Evolutionary conservation across 2,888 invertebrate genomes (phyloP), one percentile per base, ranked within the genome.

Genomic region (Branchellion lobata): DNA sequence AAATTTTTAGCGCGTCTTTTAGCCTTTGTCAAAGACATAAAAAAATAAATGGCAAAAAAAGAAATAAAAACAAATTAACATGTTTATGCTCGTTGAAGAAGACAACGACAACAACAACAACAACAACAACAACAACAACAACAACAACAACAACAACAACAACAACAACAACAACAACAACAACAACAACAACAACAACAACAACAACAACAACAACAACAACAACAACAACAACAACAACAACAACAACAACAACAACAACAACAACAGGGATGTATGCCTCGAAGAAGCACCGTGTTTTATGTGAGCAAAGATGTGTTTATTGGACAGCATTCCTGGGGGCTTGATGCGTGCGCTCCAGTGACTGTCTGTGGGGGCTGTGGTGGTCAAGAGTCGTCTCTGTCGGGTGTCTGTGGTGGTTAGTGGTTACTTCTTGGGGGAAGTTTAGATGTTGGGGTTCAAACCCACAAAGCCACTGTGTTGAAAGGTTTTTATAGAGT

Each of bases 171-270:
- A 14, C 51, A 51, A 51, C 51, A 18, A 51, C 21, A 51, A 51
- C 14, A 51, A 14, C 21, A 21, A 18, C 21, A 21, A 14, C 21
- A 51, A 51, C 51, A 14, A 18, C 21, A 51, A 21, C 21, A 51
- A 51, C 21, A 21, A 51, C 51, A 21, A 18, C 51, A 51, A 18
- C 51, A 51, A 21, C 51, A 51, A 21, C 21, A 14, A 18, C 14
- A 18, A 51, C 51, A 21, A 51, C 51, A 51, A 51, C 14, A 51
- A 21, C 51, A 51, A 18, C 51, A 51, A 51, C 51, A 51, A 51
- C 14, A 51, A 51, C 51, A 18, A 51, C 51, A 51, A 51, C 51
- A 51, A 51, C 68, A 68, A 68, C 68, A 68, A 68, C 68, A 68
- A 68, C 68, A 68, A 68, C 27, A 68, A 68, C 68, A 24, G 27